A percentile compares a stretch with the other conserved stretches of the same genome.
Conservation (phyloP, 2,113 vertebrate species). For the Ophiodon elongatus region DNA sequence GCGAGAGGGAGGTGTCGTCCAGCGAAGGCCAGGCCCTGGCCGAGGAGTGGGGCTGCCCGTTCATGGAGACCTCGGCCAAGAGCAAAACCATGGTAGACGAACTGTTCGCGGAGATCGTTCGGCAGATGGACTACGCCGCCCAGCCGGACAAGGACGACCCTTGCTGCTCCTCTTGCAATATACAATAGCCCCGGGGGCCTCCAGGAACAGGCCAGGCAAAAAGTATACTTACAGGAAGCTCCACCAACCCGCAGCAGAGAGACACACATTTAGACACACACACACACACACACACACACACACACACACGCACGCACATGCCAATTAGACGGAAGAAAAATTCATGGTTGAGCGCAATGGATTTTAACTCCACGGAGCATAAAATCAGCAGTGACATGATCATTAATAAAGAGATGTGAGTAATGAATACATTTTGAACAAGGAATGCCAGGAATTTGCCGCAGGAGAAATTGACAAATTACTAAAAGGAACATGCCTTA, state of each 20-base stretch:
- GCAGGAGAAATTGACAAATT: conserved; percentile 71
- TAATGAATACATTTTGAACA: conserved; percentile 62
- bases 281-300: conserved; percentile 44
- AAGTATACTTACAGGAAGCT: conserved; percentile 49
- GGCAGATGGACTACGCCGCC: conserved; percentile 99
- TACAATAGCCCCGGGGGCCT: conserved; percentile 89
- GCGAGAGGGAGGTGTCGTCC: conserved; percentile 95
- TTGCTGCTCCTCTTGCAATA: conserved; percentile 99
- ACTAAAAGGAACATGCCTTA: conserved; percentile 76
- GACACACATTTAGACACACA: conserved; percentile 53
- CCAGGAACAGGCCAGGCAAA: conserved; percentile 31
- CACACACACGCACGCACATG: conserved; percentile 51
- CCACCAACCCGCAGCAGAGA: conserved; percentile 47
- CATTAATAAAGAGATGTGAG: conserved; percentile 64
- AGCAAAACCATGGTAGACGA: conserved; percentile 99
- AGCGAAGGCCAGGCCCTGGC: conserved; percentile 95
- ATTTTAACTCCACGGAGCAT: conserved; percentile 73
- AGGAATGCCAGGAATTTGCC: conserved; percentile 65
- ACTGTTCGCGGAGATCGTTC: conserved; percentile 98
- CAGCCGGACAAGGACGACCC: conserved; percentile 99
- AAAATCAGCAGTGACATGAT: conserved; percentile 67
- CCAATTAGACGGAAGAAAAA: conserved; percentile 58
- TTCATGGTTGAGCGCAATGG: conserved; percentile 65
- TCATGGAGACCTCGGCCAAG: conserved; percentile 99
- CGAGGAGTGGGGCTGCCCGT: conserved; percentile 99